These are phyloP conservation scores for Albula goreensis DNA, from an alignment of 2,113 vertebrate genomes.

Conservation along the genomic window DNA sequence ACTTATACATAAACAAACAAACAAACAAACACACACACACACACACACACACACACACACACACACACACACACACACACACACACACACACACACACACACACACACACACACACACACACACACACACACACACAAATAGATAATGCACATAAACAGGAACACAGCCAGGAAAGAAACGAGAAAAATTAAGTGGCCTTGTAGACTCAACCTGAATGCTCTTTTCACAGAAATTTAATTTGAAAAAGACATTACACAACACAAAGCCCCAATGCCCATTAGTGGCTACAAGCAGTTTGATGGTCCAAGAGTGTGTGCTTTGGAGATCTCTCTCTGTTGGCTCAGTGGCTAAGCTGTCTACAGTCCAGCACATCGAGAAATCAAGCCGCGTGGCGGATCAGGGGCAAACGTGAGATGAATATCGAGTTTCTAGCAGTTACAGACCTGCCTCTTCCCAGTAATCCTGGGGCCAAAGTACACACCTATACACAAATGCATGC, in stretches of 20 bases:
- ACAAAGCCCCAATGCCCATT: neutral
- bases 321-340: slow-evolving; percentile 7
- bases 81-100: neutral
- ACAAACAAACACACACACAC: too few species aligned
- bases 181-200: neutral
- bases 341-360: neutral
- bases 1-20: too few species aligned
- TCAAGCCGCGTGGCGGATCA: neutral
- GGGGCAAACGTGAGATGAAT: neutral
- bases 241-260: neutral
- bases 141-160: neutral
- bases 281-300: neutral
- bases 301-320: neutral
- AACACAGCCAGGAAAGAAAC: neutral
- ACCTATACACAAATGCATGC: neutral
- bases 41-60: neutral
- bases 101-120: neutral
- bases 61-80: neutral
- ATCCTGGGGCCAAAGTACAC: neutral
- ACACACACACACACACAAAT: neutral
- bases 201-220: neutral
- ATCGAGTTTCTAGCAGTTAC: neutral
- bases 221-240: slow-evolving; percentile 8
- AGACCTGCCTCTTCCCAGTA: neutral
- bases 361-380: slow-evolving; percentile 5